Base-by-base conservation (phyloP, 2,888 invertebrate species). In the Hemithea aestivaria region DNA sequence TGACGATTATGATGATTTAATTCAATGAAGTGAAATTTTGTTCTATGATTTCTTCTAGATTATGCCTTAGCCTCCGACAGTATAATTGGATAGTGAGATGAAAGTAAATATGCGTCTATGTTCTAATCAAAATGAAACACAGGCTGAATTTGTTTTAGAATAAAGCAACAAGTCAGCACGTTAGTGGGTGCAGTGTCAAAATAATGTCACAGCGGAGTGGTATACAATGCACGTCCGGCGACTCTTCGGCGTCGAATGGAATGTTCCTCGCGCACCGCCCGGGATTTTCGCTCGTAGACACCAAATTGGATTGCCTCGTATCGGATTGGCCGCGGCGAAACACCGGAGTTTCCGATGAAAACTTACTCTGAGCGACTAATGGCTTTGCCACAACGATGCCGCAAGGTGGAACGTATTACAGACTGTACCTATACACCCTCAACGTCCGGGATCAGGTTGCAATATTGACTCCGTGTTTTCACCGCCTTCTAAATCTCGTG, bases 221-320 rank as follows among this genome's bases (percentile, higher is more conserved):
- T 49, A 60, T 53, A 76, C 71, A 76, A 72, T 74, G 63, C 61
- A 66, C 59, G 61, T 61, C 56, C 58, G 56, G 56, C 44, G 62
- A 16, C 63, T 61, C 56, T 62, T 54, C 56, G 51, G 48, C 57
- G 53, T 51, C 58, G 60, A 61, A 64, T 59, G 60, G 69, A 66
- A 73, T 72, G 56, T 60, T 61, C 53, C 58, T 61, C 54, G 56
- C 40, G 62, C 57, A 53, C 45, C 55, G 32, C 38, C 36, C 39
- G 37, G 40, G 63, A 71, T 71, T 73, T 79, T 72, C 66, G 63
- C 65, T 58, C 53, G 52, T 56, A 56, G 54, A 69, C 56, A 66
- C 68, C 66, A 76, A 78, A 82, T 83, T 75, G 71, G 68, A 80
- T 79, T 76, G 73, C 55, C 52, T 71, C 58, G 64, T 66, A 67